Base-by-base conservation (phyloP, 2,113 vertebrate species). In the Numenius arquata region DNA sequence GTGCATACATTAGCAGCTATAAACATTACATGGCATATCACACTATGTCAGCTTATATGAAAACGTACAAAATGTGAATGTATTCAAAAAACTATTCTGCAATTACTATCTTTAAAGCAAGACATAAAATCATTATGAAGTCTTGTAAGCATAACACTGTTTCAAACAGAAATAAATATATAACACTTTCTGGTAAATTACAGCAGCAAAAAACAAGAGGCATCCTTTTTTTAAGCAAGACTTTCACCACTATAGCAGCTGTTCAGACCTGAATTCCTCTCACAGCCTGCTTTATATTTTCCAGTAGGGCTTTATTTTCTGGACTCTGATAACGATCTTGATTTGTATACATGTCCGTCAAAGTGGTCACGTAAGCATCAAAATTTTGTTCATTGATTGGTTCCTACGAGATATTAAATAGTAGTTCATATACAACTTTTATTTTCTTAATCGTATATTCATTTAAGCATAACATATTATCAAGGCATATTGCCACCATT, bases 31-130 rank as follows among this genome's bases (percentile, higher is more conserved):
- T 98, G 98, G 98, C 97, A 98, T 97, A 96, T 98, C 98, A 99
- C 99, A 99, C 99, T 98, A 99, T 98, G 99, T 99, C 98, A 98
- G 99, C 99, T 99, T 98, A 98, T 99, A 99, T 99, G 99, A 99
- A 99, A 99, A 99, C 99, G 98, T 99, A 99, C 99, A 99, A 99
- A 99, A 99, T 99, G 99, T 98, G 99, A 98, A 99, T 99, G 98
- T 99, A 98, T 99, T 98, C 98, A 98, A 99, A 98, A 99, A 99
- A 99, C 99, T 99, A 99, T 98, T 99, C 97, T 98, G 99, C 98
- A 97, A 97, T 98, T 98, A 97, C 98, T 99, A 98, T 98, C 98
- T 98, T 98, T 98, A 98, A 99, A 99, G 98, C 99, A 99, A 99
- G 98, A 99, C 98, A 98, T 96, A 97, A 98, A 99, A 99, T 97